Conservation (phyloP, 2,888 invertebrate genomes). For the Palloptera scutellata region DNA sequence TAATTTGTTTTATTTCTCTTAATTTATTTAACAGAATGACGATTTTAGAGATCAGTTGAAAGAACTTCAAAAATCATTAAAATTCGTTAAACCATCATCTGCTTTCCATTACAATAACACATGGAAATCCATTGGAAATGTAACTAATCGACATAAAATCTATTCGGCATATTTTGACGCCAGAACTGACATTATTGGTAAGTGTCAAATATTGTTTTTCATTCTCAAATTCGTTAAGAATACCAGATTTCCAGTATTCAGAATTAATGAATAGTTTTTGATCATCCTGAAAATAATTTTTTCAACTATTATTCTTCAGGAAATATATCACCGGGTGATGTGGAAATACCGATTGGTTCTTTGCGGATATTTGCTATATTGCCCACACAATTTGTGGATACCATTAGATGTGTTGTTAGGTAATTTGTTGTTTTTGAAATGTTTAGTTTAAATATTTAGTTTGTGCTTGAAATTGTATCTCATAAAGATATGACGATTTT, state of each 20-base stretch:
- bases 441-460: no score
- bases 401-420: slow-evolving; percentile 53
- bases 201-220: slow-evolving; percentile 39
- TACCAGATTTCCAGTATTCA: not conserved
- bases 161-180: slow-evolving; percentile 64
- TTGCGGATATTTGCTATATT: slow-evolving; percentile 56
- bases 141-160: slow-evolving; percentile 53
- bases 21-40: slow-evolving; percentile 45
- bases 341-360: slow-evolving; percentile 45
- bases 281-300: not conserved
- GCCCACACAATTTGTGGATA: slow-evolving; percentile 46
- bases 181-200: slow-evolving; percentile 57
- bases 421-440: no score
- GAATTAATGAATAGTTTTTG: slow-evolving; percentile 9
- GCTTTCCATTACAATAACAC: slow-evolving; percentile 57
- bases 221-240: slow-evolving; percentile 23
- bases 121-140: slow-evolving; percentile 57
- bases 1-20: slow-evolving; percentile 19
- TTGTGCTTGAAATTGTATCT: no score
- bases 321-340: slow-evolving; percentile 40
- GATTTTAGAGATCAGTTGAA: slow-evolving; percentile 51
- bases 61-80: slow-evolving; percentile 48
- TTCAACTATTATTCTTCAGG: slow-evolving; percentile 30
- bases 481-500: slow-evolving; percentile 47
- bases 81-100: slow-evolving; percentile 50